Conservation (phyloP, 2,888 invertebrate species). For the Amiota minor region DNA sequence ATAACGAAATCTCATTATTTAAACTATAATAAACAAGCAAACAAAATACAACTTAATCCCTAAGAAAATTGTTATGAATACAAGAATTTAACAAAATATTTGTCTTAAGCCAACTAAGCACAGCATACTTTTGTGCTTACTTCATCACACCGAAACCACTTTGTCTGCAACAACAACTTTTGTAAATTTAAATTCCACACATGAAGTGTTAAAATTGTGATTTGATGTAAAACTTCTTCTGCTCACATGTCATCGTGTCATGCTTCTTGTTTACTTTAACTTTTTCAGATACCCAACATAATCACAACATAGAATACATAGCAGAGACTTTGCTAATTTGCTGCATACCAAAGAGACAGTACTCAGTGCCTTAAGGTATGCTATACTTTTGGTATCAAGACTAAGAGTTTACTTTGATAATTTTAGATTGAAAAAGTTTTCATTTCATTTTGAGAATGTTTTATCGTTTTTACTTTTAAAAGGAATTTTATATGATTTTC, state of each 20-base stretch:
- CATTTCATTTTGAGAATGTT: background rate
- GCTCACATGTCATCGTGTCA: background rate
- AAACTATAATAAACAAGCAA: background rate
- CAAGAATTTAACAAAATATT: no score
- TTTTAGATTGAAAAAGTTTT: slow-evolving; percentile 26
- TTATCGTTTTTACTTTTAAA: no score
- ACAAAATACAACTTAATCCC: background rate
- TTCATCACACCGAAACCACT: background rate
- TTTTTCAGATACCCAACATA: background rate
- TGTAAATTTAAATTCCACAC: slow-evolving; percentile 62
- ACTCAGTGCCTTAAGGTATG: background rate
- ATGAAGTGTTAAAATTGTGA: slow-evolving; percentile 58
- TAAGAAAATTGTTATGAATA: no score
- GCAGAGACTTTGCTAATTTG: slow-evolving; percentile 10
- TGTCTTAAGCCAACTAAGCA: background rate
- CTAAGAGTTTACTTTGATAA: slow-evolving; percentile 27
- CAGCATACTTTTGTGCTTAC: background rate
- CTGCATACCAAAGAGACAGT: background rate
- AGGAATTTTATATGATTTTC: no score
- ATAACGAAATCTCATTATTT: background rate
- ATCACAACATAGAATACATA: background rate
- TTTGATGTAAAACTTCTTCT: slow-evolving; percentile 33
- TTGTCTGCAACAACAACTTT: background rate
- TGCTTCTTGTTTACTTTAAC: background rate
- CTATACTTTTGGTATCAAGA: no score